These are phyloP conservation scores for Scomber japonicus DNA, from an alignment of 2,113 vertebrate genomes.

Conservation along the genomic window DNA sequence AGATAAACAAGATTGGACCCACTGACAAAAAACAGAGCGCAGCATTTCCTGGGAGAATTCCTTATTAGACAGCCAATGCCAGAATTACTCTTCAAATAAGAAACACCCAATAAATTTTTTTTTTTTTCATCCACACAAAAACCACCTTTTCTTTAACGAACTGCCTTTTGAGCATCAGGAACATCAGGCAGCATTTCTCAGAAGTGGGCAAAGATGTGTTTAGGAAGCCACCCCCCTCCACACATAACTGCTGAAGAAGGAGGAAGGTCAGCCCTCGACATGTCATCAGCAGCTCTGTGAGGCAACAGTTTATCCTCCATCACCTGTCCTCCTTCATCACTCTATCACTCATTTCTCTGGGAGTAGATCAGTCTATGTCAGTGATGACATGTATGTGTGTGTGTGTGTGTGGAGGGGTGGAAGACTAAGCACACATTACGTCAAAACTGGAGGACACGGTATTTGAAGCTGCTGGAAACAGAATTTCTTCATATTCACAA, in stretches of 20 bases:
- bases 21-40: slow-evolving; percentile 45
- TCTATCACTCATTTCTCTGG: slow-evolving; percentile 50
- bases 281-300: slow-evolving; percentile 57
- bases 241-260: slow-evolving; percentile 24
- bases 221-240: neutral
- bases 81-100: neutral
- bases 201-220: neutral
- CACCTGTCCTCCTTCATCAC: slow-evolving; percentile 76
- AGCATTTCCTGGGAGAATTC: slow-evolving; percentile 46
- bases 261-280: slow-evolving; percentile 53
- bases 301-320: slow-evolving; percentile 68
- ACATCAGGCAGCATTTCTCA: neutral
- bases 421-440: slow-evolving; percentile 8
- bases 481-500: slow-evolving; percentile 5
- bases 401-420: neutral
- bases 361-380: slow-evolving; percentile 35
- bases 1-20: slow-evolving; percentile 46
- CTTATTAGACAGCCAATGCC: neutral
- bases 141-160: neutral
- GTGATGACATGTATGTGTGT: slow-evolving; percentile 36
- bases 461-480: slow-evolving; percentile 13
- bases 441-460: slow-evolving; percentile 22
- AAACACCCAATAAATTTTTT: neutral
- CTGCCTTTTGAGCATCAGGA: neutral
- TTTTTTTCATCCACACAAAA: neutral